Percentiles rank a stretch among this genome's conserved stretches.
phyloP scores from a whole-genome alignment of 2,888 invertebrate species.

The Elegia similella region DNA sequence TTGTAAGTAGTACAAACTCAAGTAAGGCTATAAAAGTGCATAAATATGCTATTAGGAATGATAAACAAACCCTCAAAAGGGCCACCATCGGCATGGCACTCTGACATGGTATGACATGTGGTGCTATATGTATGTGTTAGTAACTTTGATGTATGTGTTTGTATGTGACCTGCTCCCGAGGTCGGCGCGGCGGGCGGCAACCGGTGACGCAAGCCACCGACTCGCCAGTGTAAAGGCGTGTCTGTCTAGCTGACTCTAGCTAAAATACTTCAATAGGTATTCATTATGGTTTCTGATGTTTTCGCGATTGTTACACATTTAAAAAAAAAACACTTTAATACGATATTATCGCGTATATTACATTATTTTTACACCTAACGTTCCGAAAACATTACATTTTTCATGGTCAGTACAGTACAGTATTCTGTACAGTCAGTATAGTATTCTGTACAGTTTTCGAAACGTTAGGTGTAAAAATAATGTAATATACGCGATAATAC shows the following conservation, averaged over 20 bases:
- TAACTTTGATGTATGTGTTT: conserved; percentile 36
- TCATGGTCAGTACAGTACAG: too few relatives aligned
- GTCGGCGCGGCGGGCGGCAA: conserved; percentile 33
- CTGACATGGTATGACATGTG: not conserved
- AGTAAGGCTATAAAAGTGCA: conserved; percentile 16
- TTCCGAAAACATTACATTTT: too few relatives aligned
- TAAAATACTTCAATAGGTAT: too few relatives aligned
- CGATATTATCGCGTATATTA: too few relatives aligned
- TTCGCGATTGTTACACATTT: too few relatives aligned
- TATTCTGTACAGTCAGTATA: too few relatives aligned
- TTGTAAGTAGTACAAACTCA: conserved; percentile 6
- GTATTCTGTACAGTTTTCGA: not conserved
- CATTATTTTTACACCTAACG: too few relatives aligned
- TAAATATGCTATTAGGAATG: conserved; percentile 18
- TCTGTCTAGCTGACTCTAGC: too few relatives aligned
- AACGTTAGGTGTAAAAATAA: too few relatives aligned
- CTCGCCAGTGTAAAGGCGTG: conserved; percentile 26
- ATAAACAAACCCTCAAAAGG: conserved; percentile 18
- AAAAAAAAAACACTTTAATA: too few relatives aligned
- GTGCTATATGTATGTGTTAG: conserved; percentile 20
- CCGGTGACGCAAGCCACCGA: conserved; percentile 51
- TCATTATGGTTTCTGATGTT: too few relatives aligned
- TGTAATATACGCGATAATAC: too few relatives aligned
- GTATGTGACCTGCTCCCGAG: conserved; percentile 52
- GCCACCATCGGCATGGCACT: not conserved